These are phyloP conservation scores for Scylla paramamosain DNA, from an alignment of 1,140 invertebrate genomes.

Conservation along the genomic window DNA sequence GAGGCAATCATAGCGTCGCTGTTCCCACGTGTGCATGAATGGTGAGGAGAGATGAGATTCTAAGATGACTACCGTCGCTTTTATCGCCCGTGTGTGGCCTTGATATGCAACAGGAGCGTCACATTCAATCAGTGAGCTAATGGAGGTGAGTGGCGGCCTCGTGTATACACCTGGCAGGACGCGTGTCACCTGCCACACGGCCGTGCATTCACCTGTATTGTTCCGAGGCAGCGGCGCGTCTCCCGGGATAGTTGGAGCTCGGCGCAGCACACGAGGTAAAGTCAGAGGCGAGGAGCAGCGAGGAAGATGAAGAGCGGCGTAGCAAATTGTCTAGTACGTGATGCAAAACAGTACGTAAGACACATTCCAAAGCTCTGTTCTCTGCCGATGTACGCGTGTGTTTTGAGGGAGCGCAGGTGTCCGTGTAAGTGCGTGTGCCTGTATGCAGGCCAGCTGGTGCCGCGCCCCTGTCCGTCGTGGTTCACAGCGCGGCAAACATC, in stretches of 20 bases:
- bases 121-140: background rate
- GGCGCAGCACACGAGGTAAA: background rate
- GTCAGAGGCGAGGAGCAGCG: background rate
- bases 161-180: background rate
- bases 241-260: background rate
- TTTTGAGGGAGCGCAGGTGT: background rate
- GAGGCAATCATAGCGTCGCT: too few relatives aligned
- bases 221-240: background rate
- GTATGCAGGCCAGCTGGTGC: background rate
- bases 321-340: background rate
- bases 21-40: too few relatives aligned
- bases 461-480: too few relatives aligned
- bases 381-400: background rate
- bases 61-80: too few relatives aligned
- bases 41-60: too few relatives aligned
- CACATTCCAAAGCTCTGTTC: background rate
- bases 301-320: background rate
- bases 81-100: too few relatives aligned
- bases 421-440: background rate
- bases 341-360: background rate
- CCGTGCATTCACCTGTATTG: background rate
- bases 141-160: background rate
- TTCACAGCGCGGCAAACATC: too few relatives aligned
- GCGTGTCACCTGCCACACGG: background rate
- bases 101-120: background rate